phyloP scores from a whole-genome alignment of 2,113 vertebrate genomes.

The Brachypteracias leptosomus region DNA sequence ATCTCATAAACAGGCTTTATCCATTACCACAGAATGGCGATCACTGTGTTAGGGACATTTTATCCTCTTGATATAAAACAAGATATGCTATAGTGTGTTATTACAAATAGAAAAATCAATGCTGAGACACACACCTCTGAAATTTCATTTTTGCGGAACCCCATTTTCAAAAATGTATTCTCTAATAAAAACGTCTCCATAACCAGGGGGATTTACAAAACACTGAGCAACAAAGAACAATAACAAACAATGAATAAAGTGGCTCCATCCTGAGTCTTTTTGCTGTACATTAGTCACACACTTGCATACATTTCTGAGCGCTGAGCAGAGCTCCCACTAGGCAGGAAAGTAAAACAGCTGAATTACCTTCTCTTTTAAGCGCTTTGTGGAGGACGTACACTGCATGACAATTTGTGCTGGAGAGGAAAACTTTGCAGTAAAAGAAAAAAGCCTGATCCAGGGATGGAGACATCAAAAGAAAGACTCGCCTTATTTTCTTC shows the following conservation, averaged over 20 bases:
- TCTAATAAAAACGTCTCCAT: slow-evolving; percentile 81
- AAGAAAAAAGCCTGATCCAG: neutral
- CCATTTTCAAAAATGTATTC: slow-evolving; percentile 76
- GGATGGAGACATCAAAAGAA: neutral
- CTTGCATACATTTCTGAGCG: slow-evolving; percentile 56
- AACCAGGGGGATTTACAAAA: slow-evolving; percentile 77
- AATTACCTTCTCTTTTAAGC: slow-evolving; percentile 57
- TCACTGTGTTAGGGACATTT: slow-evolving; percentile 84
- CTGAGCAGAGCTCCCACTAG: slow-evolving; percentile 5
- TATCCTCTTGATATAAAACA: slow-evolving; percentile 85
- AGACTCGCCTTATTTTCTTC: neutral
- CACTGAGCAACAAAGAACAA: slow-evolving; percentile 68
- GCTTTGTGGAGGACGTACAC: neutral
- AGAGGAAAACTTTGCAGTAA: slow-evolving; percentile 10
- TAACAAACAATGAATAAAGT: slow-evolving; percentile 74
- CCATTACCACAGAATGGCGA: slow-evolving; percentile 84
- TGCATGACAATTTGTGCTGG: slow-evolving; percentile 34
- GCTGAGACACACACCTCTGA: slow-evolving; percentile 82
- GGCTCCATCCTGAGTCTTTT: slow-evolving; percentile 57
- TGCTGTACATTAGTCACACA: slow-evolving; percentile 53
- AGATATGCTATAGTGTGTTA: slow-evolving; percentile 79
- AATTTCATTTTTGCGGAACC: slow-evolving; percentile 82
- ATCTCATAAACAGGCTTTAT: slow-evolving; percentile 90
- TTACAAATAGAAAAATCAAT: slow-evolving; percentile 91
- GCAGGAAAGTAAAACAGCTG: slow-evolving; percentile 46